Evolutionary conservation across 2,113 vertebrate species (phyloP).

Genomic region (Connochaetes taurinus): DNA sequence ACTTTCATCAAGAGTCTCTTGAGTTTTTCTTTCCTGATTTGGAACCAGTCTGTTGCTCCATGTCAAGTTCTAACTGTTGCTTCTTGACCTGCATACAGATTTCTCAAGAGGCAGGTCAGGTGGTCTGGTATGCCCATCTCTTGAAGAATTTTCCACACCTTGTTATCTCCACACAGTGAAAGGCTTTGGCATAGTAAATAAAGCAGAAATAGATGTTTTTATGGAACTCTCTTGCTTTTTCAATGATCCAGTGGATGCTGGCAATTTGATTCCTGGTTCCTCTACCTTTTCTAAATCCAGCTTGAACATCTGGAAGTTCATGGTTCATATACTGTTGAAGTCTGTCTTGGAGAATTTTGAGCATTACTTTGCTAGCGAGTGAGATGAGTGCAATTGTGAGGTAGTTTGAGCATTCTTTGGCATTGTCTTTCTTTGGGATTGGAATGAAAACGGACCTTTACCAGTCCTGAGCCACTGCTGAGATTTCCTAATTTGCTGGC

Average conservation of each 20-base stretch:
- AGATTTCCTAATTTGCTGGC: not conserved
- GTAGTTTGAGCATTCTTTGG: not conserved
- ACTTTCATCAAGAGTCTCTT: not conserved
- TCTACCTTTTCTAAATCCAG: not conserved
- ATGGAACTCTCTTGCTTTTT: not conserved
- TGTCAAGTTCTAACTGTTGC: not conserved
- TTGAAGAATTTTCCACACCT: not conserved
- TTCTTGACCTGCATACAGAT: not conserved
- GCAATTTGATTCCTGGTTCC: not conserved
- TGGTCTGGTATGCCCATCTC: not conserved
- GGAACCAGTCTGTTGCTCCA: not conserved
- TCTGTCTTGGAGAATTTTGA: not conserved
- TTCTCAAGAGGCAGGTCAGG: not conserved
- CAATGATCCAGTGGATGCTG: rapidly evolving
- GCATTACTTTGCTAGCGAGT: rapidly evolving
- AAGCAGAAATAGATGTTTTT: not conserved
- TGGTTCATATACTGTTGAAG: not conserved
- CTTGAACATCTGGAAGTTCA: not conserved
- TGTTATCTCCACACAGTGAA: not conserved
- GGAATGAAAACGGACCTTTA: not conserved
- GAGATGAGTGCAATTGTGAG: not conserved
- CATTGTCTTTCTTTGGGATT: not conserved
- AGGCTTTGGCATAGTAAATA: not conserved
- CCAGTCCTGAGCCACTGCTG: not conserved
- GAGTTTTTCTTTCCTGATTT: not conserved